These are phyloP conservation scores for Heteropelma amictum DNA, from an alignment of 2,888 invertebrate genomes.

Conservation along the genomic window DNA sequence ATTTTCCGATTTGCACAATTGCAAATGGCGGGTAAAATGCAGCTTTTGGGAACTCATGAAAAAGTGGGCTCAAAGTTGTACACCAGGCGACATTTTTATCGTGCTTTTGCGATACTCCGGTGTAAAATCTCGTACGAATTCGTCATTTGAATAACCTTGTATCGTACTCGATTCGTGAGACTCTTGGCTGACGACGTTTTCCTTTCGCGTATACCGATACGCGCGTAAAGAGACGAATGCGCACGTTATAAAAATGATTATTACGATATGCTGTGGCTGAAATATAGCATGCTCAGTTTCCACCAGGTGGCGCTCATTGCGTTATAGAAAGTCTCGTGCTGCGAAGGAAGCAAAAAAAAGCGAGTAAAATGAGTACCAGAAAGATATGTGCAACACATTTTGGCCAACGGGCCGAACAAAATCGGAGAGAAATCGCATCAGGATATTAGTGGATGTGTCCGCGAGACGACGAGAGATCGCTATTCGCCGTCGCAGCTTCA, in stretches of 20 bases:
- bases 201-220: too few species aligned
- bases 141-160: constrained; percentile 55
- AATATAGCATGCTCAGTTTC: constrained; percentile 41
- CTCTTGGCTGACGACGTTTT: neutral
- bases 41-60: too few species aligned
- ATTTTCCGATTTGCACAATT: too few species aligned
- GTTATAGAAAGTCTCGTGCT: constrained; percentile 52
- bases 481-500: constrained; percentile 37
- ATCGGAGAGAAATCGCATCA: constrained; percentile 56
- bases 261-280: constrained; percentile 41
- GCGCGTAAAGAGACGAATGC: constrained; percentile 15
- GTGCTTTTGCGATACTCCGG: neutral
- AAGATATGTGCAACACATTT: constrained; percentile 24
- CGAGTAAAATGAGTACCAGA: constrained; percentile 6
- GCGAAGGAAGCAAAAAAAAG: neutral
- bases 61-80: constrained; percentile 38
- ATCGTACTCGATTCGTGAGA: too few species aligned
- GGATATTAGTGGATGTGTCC: constrained; percentile 54
- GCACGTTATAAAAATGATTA: constrained; percentile 44
- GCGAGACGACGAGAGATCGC: constrained; percentile 36
- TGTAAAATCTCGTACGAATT: constrained; percentile 43
- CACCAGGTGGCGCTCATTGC: constrained; percentile 25
- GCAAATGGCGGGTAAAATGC: too few species aligned
- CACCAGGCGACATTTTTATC: constrained; percentile 37
- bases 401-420: constrained; percentile 39